These are phyloP conservation scores for Drosophila parthenogenetica DNA, from an alignment of 2,888 invertebrate genomes.

Conservation along the genomic window DNA sequence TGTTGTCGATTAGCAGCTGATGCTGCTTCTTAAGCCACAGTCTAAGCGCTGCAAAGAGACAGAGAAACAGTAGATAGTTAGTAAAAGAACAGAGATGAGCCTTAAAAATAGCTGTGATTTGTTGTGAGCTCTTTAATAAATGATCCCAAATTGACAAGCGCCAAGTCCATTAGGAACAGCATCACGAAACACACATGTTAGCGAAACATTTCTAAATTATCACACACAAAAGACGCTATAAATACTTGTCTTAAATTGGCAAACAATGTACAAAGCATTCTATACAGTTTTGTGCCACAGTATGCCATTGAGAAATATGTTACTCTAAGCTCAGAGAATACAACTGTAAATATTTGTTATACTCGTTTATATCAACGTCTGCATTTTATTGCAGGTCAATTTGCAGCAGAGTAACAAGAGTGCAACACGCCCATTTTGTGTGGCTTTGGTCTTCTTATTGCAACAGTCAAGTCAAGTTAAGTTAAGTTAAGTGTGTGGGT, in stretches of 20 bases:
- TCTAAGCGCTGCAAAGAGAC: slow-evolving; percentile 32
- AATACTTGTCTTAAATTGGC: slow-evolving; percentile 44
- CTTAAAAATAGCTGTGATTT: slow-evolving; percentile 36
- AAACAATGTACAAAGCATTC: slow-evolving; percentile 41
- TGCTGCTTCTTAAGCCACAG: slow-evolving; percentile 44
- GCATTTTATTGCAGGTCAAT: slow-evolving; percentile 23
- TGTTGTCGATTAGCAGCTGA: slow-evolving; percentile 61
- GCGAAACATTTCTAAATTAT: slow-evolving; percentile 9
- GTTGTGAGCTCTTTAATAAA: slow-evolving; percentile 35
- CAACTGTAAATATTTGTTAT: neutral
- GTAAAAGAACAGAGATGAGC: slow-evolving; percentile 1
- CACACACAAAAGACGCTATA: slow-evolving; percentile 17
- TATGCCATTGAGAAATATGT: slow-evolving; percentile 25
- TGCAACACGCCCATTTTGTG: slow-evolving; percentile 19
- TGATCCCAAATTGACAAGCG: slow-evolving; percentile 45
- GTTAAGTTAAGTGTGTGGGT: slow-evolving; percentile 22
- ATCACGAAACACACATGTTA: slow-evolving; percentile 1
- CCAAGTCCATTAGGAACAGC: slow-evolving; percentile 12
- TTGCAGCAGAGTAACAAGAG: slow-evolving; percentile 14
- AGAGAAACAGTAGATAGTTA: neutral
- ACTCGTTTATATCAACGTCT: neutral
- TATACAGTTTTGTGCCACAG: slow-evolving; percentile 13
- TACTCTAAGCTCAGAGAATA: neutral
- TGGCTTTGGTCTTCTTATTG: neutral
- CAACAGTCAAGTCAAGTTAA: slow-evolving; percentile 3